A percentile compares a stretch with the other conserved stretches of the same genome.
Conservation (phyloP, 2,113 vertebrate species). For the Myrmecobius fasciatus region DNA sequence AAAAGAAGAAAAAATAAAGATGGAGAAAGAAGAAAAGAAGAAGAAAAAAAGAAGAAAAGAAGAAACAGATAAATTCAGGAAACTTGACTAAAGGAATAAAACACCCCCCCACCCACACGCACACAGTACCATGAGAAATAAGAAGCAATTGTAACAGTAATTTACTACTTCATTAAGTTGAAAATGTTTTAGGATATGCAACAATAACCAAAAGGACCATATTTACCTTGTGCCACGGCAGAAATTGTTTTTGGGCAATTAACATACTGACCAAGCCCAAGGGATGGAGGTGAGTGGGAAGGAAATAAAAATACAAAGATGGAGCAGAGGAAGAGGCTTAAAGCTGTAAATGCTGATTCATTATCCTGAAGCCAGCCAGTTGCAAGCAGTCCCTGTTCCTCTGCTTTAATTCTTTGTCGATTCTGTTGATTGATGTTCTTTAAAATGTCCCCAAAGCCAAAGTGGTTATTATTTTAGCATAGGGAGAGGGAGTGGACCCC, state of each 20-base stretch:
- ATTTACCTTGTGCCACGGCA: neutral
- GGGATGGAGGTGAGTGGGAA: neutral
- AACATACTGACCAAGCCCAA: neutral
- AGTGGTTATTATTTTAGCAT: neutral
- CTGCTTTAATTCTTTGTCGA: neutral
- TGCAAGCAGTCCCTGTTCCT: neutral
- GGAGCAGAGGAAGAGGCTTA: neutral
- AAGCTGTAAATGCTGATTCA: neutral
- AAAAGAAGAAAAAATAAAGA: neutral
- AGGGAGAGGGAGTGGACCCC: neutral
- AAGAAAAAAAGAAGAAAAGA: neutral
- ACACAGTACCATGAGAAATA: neutral
- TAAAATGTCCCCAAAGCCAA: neutral
- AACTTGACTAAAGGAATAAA: neutral
- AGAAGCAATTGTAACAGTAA: neutral
- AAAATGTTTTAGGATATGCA: neutral
- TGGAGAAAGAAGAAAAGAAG: neutral
- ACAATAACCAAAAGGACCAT: neutral
- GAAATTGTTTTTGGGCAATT: neutral
- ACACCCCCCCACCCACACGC: rapidly evolving
- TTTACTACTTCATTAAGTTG: neutral
- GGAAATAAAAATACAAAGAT: neutral
- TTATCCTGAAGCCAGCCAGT: neutral
- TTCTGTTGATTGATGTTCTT: neutral
- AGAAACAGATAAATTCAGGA: neutral